Base-by-base conservation (phyloP, 2,888 invertebrate species). In the Rhingia campestris region DNA sequence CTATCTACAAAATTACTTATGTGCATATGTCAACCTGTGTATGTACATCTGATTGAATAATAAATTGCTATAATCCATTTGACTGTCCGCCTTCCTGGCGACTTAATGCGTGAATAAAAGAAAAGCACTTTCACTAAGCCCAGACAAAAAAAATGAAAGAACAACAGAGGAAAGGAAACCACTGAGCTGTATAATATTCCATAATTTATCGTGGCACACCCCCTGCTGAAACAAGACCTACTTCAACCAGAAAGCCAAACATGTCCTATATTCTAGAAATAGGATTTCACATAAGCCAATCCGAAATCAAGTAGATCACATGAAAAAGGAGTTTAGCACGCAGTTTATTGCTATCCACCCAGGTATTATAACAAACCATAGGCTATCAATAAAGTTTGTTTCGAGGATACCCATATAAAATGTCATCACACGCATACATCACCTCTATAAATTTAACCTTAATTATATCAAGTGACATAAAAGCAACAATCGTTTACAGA, bases 11-110 rank as follows among this genome's bases (percentile, higher is more conserved):
- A 33, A 66, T 58, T 67, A 59, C 59, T 59, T 66, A 67, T 67
- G 59, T 69, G 59, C 77, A 77, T 66, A 61, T 41, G 41, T 41
- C 10, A 9, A 41, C 43, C 64, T 53, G 30, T 49, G 10, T n/a
- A 30, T 30, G 2, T 30, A 14, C 30, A 49, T 30, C 77, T 77
- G 77, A 81, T 72, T 72, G 77, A 77, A 77, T 77, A 81, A 66
- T 66, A 67, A 70, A 49, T 63, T 43, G 22, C 63, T 39, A 14
- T 54, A 47, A 70, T 77, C 59, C 72, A 67, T 75, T 74, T 59
- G 43, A 67, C 30, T 67, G 51, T 4, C 59, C 59, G 58, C 66
- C 59, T 51, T 37, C 6, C 51, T 61, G 58, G 45, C 67, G 74
- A 58, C 74, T 61, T 12, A n/a, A 37, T 63, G 22, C 49, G 45